Evolutionary conservation across 2,888 invertebrate genomes (phyloP).

Genomic region (Drosophila robusta): DNA sequence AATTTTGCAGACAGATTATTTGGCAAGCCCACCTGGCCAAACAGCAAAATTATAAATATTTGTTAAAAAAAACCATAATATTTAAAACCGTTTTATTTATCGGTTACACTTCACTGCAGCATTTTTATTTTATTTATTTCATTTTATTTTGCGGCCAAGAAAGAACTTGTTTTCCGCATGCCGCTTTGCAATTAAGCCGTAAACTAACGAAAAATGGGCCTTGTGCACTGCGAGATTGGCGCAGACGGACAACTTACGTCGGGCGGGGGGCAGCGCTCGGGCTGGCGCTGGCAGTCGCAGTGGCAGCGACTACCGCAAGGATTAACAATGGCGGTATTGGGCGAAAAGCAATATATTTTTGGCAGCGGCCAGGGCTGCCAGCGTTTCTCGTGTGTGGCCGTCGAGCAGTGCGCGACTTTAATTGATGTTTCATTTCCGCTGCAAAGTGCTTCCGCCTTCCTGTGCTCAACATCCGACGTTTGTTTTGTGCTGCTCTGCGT

Average conservation of each 20-base stretch:
- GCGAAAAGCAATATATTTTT: slow-evolving; percentile 59
- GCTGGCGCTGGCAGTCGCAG: slow-evolving; percentile 2
- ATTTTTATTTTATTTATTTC: background rate
- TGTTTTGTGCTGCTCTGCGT: slow-evolving; percentile 47
- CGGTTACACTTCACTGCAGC: too few relatives aligned
- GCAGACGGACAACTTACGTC: slow-evolving; percentile 11
- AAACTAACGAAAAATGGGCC: slow-evolving; percentile 49
- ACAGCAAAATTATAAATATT: too few relatives aligned
- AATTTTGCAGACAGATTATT: too few relatives aligned
- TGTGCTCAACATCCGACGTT: slow-evolving; percentile 66
- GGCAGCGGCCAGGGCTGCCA: slow-evolving; percentile 39
- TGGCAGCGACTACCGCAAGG: slow-evolving; percentile 32
- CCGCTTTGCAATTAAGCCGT: slow-evolving; percentile 55
- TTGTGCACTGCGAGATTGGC: slow-evolving; percentile 33
- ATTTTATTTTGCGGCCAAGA: background rate
- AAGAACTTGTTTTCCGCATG: slow-evolving; percentile 8
- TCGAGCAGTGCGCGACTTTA: slow-evolving; percentile 68
- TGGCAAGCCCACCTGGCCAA: too few relatives aligned
- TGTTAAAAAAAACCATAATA: too few relatives aligned
- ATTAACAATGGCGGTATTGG: slow-evolving; percentile 48
- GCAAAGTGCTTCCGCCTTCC: slow-evolving; percentile 80
- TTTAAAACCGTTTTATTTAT: too few relatives aligned
- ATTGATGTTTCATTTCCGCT: slow-evolving; percentile 83
- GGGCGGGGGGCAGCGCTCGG: background rate
- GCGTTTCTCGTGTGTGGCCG: slow-evolving; percentile 15